Base-by-base conservation (phyloP, 2,113 vertebrate species). In the Platysternon megacephalum region DNA sequence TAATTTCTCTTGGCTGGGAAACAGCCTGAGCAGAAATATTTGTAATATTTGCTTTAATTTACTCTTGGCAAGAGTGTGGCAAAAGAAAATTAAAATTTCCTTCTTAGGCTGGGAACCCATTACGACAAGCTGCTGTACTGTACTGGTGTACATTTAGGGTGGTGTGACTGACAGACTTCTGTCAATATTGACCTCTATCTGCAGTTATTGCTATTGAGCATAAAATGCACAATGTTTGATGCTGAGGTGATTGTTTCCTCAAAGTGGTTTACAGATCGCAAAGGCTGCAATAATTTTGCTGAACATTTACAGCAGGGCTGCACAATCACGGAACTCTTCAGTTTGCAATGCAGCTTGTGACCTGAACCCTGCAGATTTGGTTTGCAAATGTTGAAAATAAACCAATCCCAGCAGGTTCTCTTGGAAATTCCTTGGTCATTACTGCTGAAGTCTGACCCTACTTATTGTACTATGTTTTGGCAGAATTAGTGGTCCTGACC, bases 41-140 rank as follows among this genome's bases (percentile, higher is more conserved):
- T 95, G 3, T 84, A 82, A 91, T 96, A 88, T 94, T 97, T 96
- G 42, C 4, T 91, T 97, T 95, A 39, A 85, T 91, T 87, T 95
- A 76, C 95, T 93, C 76, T 93, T 95, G 93, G 76, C 95, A 96
- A 83, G 58, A 85, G n/a, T 53, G 8, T 58, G 0, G 5, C 65
- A 89, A 86, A 96, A 93, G 84, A 90, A 95, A 88, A 93, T 93
- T 86, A 90, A 95, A 88, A 93, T 93, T 86, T 93, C 24, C 49
- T 49, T 91, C 19, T 13, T 85, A 56, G 0, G 11, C 92, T 58
- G 84, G 56, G 87, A 79, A 39, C 39, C 85, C 26, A 35, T 4
- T 79, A 7, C 51, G 84, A 52, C 91, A 95, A 96, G 51, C 61
- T 87, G n/a, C 68, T 85, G 13, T 61, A 87, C 56, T 2, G 22